These are phyloP conservation scores for Eulemur rubriventer DNA, from an alignment of 2,797 vertebrate genomes.

Conservation along the genomic window DNA sequence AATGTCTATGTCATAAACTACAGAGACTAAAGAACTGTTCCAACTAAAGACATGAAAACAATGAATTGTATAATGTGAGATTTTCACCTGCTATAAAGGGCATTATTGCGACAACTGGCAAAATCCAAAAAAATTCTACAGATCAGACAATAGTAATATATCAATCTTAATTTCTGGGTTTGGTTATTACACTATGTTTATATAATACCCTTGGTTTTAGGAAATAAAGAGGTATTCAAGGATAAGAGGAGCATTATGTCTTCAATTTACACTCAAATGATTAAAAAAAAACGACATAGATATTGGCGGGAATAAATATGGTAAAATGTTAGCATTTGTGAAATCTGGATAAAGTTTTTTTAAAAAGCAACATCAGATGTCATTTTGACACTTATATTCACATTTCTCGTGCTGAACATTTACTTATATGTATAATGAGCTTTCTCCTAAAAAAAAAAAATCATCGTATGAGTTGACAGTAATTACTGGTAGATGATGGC, in stretches of 20 bases:
- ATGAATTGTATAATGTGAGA: background rate
- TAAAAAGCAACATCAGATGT: background rate
- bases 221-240: background rate
- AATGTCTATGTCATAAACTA: background rate
- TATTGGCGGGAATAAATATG: background rate
- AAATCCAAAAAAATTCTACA: constrained; percentile 8
- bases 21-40: background rate
- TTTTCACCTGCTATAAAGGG: constrained; percentile 1
- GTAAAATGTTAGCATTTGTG: background rate
- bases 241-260: background rate
- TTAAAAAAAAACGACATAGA: background rate
- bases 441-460: background rate
- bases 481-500: background rate
- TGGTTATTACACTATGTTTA: background rate
- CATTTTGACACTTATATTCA: background rate
- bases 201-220: background rate
- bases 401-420: background rate
- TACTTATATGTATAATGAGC: background rate
- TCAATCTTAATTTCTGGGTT: constrained; percentile 11
- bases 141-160: background rate
- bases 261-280: background rate
- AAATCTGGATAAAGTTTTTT: constrained; percentile 8
- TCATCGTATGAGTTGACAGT: background rate
- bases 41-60: background rate
- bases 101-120: background rate